These are phyloP conservation scores for Eubasilissa splendida DNA, from an alignment of 2,888 invertebrate species.

Conservation along the genomic window DNA sequence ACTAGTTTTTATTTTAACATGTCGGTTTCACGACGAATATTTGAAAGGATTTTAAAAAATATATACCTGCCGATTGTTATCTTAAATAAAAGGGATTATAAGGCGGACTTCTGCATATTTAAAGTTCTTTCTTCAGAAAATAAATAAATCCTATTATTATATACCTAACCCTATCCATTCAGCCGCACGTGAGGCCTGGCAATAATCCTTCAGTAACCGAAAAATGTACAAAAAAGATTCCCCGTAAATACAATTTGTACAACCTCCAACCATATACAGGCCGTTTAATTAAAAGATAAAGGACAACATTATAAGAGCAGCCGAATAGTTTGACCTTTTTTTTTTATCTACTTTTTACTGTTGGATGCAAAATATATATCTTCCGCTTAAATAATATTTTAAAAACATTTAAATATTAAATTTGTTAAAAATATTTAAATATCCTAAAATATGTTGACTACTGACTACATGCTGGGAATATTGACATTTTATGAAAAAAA, in stretches of 20 bases:
- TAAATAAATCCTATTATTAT: slow-evolving; percentile 54
- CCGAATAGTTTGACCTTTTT: too few relatives aligned
- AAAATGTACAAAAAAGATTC: slow-evolving; percentile 48
- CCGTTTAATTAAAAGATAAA: slow-evolving; percentile 18
- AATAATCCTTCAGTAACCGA: slow-evolving; percentile 43
- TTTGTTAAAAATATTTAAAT: too few relatives aligned
- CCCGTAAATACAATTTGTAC: background rate
- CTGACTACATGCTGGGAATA: too few relatives aligned
- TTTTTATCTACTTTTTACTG: too few relatives aligned
- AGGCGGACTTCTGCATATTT: slow-evolving; percentile 38
- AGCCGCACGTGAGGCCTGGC: slow-evolving; percentile 47
- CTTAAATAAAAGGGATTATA: slow-evolving; percentile 43
- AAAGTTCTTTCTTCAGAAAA: slow-evolving; percentile 34
- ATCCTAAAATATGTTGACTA: too few relatives aligned
- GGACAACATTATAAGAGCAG: background rate
- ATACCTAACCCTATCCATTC: slow-evolving; percentile 45
- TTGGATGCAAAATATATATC: too few relatives aligned
- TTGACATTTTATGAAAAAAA: too few relatives aligned
- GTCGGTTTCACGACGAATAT: slow-evolving; percentile 6
- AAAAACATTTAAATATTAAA: too few relatives aligned
- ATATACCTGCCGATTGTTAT: slow-evolving; percentile 33
- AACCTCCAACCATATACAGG: background rate
- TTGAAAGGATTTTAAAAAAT: slow-evolving; percentile 2
- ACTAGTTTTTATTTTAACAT: background rate
- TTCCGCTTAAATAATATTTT: too few relatives aligned